Base-by-base conservation (phyloP, 2,797 vertebrate species). In the Peromyscus nudipes region DNA sequence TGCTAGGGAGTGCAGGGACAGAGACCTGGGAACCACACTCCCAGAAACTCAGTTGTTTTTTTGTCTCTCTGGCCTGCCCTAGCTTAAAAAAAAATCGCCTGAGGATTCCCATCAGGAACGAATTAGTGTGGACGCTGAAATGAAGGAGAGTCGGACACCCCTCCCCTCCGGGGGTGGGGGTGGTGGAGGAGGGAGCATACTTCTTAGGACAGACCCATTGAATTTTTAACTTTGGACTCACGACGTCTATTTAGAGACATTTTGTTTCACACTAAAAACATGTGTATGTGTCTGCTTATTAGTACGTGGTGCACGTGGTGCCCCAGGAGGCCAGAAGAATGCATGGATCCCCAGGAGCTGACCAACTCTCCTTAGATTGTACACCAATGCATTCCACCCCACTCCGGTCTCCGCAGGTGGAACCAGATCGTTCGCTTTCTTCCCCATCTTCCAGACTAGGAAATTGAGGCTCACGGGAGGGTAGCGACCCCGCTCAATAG, bases 391-490 rank as follows among this genome's bases (percentile, higher is more conserved):
- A 93, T 31, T n/a, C 81, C 46, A 21, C 46, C 49, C 34, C 14
- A 7, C 55, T 92, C 49, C 40, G 49, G 76, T 49, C 4, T n/a
- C 31, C 16, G 57, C 65, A 49, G 85, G n/a, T 4, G 46, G 62
- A 1, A 31, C 29, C 46, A 29, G 31, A 52, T 52, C 49, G 49
- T 52, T 52, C 49, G 49, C 46, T 12, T 8, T 34, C 19, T 21
- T 14, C 23, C 64, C 89, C 91, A 86, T 93, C 88, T 92, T 65
- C 79, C 91, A 96, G 91, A 83, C 27, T 19, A 55, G 92, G 89
- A 95, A 93, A 95, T 80, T 71, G 97, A 96, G 93, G 87, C 62
- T 57, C 76, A 1, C 0, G 2, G 62, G 65, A 87, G 55, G 60
- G 16, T 52, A 83, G 55, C 37, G 29, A 25, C 29, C 2, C 2